phyloP scores from a whole-genome alignment of 2,888 invertebrate genomes.

The Petrolisthes manimaculis region DNA sequence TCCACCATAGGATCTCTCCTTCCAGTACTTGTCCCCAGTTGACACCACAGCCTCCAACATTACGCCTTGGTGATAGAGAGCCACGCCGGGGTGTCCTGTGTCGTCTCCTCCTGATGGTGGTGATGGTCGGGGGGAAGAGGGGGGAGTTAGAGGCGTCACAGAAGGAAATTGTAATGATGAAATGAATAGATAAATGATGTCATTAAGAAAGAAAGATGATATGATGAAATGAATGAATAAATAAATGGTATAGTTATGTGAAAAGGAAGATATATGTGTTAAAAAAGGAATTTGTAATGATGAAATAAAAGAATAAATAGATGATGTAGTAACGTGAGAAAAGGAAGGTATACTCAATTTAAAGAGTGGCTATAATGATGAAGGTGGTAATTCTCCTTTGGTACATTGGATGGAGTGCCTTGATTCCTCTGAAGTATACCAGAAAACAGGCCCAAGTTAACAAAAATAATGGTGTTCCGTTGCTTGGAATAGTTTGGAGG shows the following conservation, averaged over 20 bases:
- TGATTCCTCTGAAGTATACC: too few relatives aligned
- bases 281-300: neutral
- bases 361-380: neutral
- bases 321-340: neutral
- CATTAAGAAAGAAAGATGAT: neutral
- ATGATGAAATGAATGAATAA: too few relatives aligned
- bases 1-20: slow-evolving; percentile 59
- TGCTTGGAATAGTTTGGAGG: too few relatives aligned
- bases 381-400: too few relatives aligned
- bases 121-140: neutral
- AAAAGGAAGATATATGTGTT: neutral
- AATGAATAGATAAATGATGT: neutral
- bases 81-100: slow-evolving; percentile 66
- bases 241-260: neutral
- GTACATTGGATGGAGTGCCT: too few relatives aligned
- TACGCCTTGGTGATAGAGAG: slow-evolving; percentile 65
- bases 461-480: too few relatives aligned
- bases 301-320: neutral
- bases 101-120: slow-evolving; percentile 66
- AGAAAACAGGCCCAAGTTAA: too few relatives aligned
- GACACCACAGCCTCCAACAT: slow-evolving; percentile 66
- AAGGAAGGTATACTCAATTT: neutral
- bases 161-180: neutral
- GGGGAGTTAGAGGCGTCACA: too few relatives aligned
- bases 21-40: slow-evolving; percentile 67